Evolutionary conservation across 2,797 vertebrate genomes (phyloP), one percentile per base, ranked within the genome.

Genomic region (Poecile montanus): DNA sequence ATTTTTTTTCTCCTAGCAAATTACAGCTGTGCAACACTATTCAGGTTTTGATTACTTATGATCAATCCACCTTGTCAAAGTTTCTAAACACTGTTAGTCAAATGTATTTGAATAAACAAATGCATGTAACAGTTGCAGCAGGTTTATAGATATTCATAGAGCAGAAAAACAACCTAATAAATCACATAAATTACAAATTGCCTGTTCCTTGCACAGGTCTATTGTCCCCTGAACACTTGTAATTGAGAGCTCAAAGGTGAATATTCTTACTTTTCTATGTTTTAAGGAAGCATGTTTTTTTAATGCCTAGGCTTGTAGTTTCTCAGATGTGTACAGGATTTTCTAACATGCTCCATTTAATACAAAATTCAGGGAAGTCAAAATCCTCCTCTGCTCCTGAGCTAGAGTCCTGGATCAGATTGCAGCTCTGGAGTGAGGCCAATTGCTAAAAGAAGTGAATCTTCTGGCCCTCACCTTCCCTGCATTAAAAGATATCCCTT

Each of bases 51-150:
- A 65, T 83, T 85, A 34, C 63, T 88, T 92, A 60, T n/a, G 76
- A 91, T 76, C 70, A 84, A 70, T 60, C 23, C 44, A 79, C 76
- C 54, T 67, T 58, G 88, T 85, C 27, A 91, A 90, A 92, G 71
- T 18, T 66, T 86, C 85, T 70, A 63, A 93, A 63, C 32, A 57
- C 25, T 45, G 63, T 86, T 79, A 88, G 84, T 67, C 73, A 77
- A 93, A 82, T 32, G 5, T 20, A 58, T 79, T 83, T 72, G 73
- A 91, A 95, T 71, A 82, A 94, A 50, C 38, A 87, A 84, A 76
- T 34, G 25, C 16, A 32, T 27, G 16, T 60, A 86, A 75, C 27
- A 29, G 22, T 73, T 90, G 56, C 38, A 74, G 45, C 44, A 18
- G 42, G 38, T 60, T 78, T 88, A 38, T 57, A 85, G 80, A 53